Evolutionary conservation across 2,113 vertebrate species (phyloP).

Genomic region (Progne subis): DNA sequence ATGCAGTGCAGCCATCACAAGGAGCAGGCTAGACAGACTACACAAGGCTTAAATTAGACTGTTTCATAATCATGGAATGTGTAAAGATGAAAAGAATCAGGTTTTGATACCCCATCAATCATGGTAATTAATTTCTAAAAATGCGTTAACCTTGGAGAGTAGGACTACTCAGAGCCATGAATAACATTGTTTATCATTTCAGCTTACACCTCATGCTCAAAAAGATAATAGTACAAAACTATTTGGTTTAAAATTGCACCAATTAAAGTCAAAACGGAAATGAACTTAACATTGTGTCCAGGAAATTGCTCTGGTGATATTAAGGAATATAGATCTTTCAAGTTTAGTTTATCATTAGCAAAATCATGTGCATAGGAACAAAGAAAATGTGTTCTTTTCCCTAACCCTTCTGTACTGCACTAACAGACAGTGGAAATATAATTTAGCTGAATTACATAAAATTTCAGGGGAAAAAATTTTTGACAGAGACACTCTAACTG

Average conservation of each 20-base stretch:
- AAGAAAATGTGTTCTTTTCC: conserved; percentile 3
- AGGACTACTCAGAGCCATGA: conserved; percentile 39
- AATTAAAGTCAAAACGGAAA: conserved; percentile 60
- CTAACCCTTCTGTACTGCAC: background rate
- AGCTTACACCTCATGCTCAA: conserved; percentile 62
- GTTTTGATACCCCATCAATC: conserved; percentile 64
- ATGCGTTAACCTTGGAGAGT: conserved; percentile 59
- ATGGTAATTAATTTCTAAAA: conserved; percentile 62
- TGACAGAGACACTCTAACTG: background rate
- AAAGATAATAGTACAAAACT: conserved; percentile 59
- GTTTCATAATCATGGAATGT: conserved; percentile 64
- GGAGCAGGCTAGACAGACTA: conserved; percentile 60
- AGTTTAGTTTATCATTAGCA: conserved; percentile 28
- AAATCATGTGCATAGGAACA: conserved; percentile 31
- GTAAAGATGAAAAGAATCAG: conserved; percentile 61
- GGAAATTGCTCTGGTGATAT: background rate
- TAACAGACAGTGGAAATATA: background rate
- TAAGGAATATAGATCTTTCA: background rate
- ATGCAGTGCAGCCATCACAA: conserved; percentile 38
- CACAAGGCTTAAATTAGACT: conserved; percentile 61
- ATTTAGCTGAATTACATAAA: conserved; percentile 1
- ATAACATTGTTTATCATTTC: conserved; percentile 61
- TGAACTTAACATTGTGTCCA: conserved; percentile 32
- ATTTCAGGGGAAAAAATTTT: background rate
- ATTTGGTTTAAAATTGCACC: conserved; percentile 48